phyloP scores from a whole-genome alignment of 2,888 invertebrate genomes.

The Buathra laborator region DNA sequence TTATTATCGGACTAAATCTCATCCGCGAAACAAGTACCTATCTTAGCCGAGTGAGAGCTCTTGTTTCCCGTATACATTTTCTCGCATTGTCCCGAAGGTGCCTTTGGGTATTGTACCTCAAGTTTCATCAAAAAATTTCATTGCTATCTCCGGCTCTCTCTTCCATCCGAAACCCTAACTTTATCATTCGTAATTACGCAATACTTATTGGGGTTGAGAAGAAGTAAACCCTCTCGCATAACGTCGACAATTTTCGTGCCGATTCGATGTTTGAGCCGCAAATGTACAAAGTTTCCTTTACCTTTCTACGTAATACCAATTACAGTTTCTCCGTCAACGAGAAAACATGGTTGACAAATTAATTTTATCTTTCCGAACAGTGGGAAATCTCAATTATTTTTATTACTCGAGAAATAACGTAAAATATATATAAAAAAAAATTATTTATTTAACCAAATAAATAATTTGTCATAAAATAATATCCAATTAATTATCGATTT shows the following conservation, averaged over 20 bases:
- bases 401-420: too few species aligned
- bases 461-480: background rate
- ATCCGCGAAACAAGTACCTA: slow-evolving; percentile 80
- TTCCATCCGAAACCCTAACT: background rate
- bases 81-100: slow-evolving; percentile 44
- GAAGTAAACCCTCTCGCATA: slow-evolving; percentile 11
- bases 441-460: background rate
- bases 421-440: too few species aligned
- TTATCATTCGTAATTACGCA: slow-evolving; percentile 13
- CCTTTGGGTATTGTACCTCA: slow-evolving; percentile 69
- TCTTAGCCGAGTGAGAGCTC: slow-evolving; percentile 48
- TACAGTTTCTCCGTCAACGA: too few species aligned
- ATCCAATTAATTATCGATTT: too few species aligned
- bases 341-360: too few species aligned
- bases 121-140: slow-evolving; percentile 58
- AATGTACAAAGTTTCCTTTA: background rate
- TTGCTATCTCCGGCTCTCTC: slow-evolving; percentile 40
- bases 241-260: background rate
- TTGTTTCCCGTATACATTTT: slow-evolving; percentile 23
- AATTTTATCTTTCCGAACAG: too few species aligned
- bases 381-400: too few species aligned
- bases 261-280: background rate
- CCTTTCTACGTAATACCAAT: background rate
- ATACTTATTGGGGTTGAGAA: slow-evolving; percentile 18
- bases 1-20: slow-evolving; percentile 84